phyloP scores from a whole-genome alignment of 2,113 vertebrate species.

The Eurypyga helias region DNA sequence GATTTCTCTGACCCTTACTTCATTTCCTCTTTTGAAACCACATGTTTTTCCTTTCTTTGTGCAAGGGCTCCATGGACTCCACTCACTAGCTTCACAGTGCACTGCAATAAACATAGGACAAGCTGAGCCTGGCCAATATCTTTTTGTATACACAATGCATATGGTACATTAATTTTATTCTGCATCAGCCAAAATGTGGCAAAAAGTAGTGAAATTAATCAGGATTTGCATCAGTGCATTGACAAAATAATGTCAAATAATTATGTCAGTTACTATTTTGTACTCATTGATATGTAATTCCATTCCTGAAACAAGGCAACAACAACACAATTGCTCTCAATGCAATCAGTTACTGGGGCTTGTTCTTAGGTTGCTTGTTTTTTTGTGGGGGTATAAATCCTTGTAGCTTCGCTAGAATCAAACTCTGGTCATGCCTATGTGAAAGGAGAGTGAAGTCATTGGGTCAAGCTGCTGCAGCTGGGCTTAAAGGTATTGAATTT shows the following conservation, averaged over 20 bases:
- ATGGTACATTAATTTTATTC: not conserved
- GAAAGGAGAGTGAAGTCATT: not conserved
- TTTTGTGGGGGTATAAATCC: not conserved
- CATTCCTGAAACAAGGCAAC: not conserved
- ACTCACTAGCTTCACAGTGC: constrained; percentile 91
- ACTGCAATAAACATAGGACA: constrained; percentile 80
- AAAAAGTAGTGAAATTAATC: not conserved
- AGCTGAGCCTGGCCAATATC: not conserved
- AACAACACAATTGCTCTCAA: not conserved
- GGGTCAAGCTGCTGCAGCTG: not conserved
- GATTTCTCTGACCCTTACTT: constrained; percentile 89
- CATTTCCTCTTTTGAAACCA: constrained; percentile 92
- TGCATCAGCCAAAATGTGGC: not conserved
- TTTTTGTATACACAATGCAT: not conserved
- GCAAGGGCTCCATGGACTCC: constrained; percentile 93
- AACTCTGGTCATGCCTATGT: not conserved
- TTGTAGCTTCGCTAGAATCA: not conserved
- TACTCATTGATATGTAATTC: not conserved
- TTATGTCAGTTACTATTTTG: not conserved
- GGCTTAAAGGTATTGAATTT: not conserved
- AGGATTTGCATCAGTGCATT: not conserved
- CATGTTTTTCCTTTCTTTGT: constrained; percentile 89
- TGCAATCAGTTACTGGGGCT: not conserved
- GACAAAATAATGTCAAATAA: not conserved
- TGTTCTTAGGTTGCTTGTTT: not conserved